These are phyloP conservation scores for Abscondita cerata DNA, from an alignment of 2,888 invertebrate genomes.

Conservation along the genomic window DNA sequence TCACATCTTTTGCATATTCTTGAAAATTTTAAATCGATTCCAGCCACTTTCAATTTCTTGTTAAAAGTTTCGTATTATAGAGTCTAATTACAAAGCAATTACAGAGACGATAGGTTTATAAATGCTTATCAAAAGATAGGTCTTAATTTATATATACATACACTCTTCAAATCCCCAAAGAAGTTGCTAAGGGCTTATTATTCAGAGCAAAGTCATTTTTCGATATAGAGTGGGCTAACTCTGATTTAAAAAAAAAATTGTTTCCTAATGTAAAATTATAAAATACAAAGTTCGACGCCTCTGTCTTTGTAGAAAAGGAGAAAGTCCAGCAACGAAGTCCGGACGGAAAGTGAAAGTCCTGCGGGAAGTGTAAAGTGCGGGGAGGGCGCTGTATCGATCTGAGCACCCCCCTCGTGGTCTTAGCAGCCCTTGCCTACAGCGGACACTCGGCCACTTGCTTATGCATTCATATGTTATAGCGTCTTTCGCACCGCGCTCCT, in stretches of 20 bases:
- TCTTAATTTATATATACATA: too few relatives aligned
- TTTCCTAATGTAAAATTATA: not conserved
- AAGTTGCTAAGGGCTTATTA: too few relatives aligned
- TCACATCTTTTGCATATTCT: conserved; percentile 54
- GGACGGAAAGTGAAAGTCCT: conserved; percentile 61
- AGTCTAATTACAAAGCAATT: too few relatives aligned
- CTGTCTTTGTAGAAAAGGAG: conserved; percentile 42
- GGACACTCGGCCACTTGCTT: conserved; percentile 57
- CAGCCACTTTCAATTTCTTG: too few relatives aligned
- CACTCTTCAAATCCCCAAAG: too few relatives aligned
- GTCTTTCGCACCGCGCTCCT: conserved; percentile 34
- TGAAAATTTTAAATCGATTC: conserved; percentile 28
- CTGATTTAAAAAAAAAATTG: too few relatives aligned
- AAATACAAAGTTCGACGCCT: conserved; percentile 24
- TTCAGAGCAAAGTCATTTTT: too few relatives aligned
- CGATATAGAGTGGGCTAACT: too few relatives aligned
- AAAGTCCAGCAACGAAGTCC: conserved; percentile 48
- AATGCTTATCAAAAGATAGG: too few relatives aligned
- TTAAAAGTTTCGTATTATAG: too few relatives aligned
- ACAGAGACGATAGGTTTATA: too few relatives aligned
- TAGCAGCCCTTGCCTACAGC: conserved; percentile 49
- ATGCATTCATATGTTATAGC: conserved; percentile 55
- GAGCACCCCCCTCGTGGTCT: conserved; percentile 49
- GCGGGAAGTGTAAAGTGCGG: conserved; percentile 60
- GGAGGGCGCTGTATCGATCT: conserved; percentile 56